These are phyloP conservation scores for Meteorus sp. DNA, from an alignment of 1,140 invertebrate species.

Conservation along the genomic window DNA sequence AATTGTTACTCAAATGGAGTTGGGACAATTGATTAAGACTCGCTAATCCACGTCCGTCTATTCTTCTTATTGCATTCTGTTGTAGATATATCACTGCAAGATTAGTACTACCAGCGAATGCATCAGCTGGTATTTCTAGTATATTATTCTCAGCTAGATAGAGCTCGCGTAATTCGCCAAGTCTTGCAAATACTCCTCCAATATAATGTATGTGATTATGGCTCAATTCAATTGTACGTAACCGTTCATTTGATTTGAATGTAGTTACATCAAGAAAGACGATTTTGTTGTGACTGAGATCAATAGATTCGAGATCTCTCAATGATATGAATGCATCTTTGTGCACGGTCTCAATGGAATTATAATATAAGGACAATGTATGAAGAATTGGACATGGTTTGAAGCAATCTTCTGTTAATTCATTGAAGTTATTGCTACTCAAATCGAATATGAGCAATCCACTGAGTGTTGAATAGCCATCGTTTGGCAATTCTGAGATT, in stretches of 20 bases:
- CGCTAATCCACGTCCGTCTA: conserved; percentile 74
- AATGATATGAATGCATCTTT: conserved; percentile 75
- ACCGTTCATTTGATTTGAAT: conserved; percentile 73
- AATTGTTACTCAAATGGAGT: conserved; percentile 85
- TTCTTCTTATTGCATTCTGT: conserved; percentile 79
- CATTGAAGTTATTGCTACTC: conserved; percentile 82
- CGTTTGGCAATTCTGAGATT: conserved; percentile 70
- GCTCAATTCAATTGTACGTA: conserved; percentile 82
- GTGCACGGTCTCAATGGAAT: conserved; percentile 77
- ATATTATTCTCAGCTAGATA: conserved; percentile 92
- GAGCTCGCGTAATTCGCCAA: conserved; percentile 76
- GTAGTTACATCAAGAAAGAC: conserved; percentile 70
- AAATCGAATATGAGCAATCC: conserved; percentile 79
- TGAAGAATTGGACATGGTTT: conserved; percentile 75
- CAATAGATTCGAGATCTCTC: conserved; percentile 76
- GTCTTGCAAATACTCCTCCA: conserved; percentile 75
- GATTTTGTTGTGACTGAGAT: conserved; percentile 87
- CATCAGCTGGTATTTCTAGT: conserved; percentile 77
- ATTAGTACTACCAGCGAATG: conserved; percentile 75
- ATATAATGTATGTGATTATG: conserved; percentile 88
- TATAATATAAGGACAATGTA: conserved; percentile 81
- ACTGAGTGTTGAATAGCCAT: conserved; percentile 71
- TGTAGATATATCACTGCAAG: conserved; percentile 84
- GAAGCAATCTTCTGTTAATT: conserved; percentile 75
- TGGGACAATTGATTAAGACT: conserved; percentile 76